Evolutionary conservation across 2,113 vertebrate species (phyloP), one percentile per base, ranked within the genome.

Genomic region (Lutjanus erythropterus): DNA sequence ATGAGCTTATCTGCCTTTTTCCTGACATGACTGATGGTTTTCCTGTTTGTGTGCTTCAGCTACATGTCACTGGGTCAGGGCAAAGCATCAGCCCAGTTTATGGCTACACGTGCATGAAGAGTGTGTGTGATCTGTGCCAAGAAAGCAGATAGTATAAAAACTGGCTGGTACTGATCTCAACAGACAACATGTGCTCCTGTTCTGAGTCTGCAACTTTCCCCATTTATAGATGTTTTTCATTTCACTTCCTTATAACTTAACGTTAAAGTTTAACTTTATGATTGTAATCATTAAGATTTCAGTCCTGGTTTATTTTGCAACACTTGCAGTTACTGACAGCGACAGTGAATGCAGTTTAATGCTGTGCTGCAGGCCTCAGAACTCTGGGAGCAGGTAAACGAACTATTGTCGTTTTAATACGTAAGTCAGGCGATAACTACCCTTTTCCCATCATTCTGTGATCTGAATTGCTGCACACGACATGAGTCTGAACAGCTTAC

Each of bases 231-330:
- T 52, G 21, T 64, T 47, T 62, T 46, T 69, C 18, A 16, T 16
- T 46, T 61, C 25, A n/a, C 27, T 9, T 46, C 1, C n/a, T 25
- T 25, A 9, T 15, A 46, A 14, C 23, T 49, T 41, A 7, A n/a
- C 19, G 56, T 61, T 55, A 35, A 67, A 71, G 27, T 73, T 58
- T 35, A 61, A 74, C 35, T 53, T 35, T 21, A n/a, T n/a, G n/a
- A n/a, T n/a, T n/a, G n/a, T n/a, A n/a, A n/a, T n/a, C n/a, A n/a
- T n/a, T n/a, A n/a, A n/a, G n/a, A n/a, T n/a, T n/a, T n/a, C n/a
- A n/a, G n/a, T n/a, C n/a, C n/a, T n/a, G n/a, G n/a, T n/a, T n/a
- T n/a, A n/a, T n/a, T n/a, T n/a, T n/a, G n/a, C n/a, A n/a, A n/a
- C n/a, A n/a, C n/a, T n/a, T n/a, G n/a, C n/a, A n/a, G n/a, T n/a